These are phyloP conservation scores for Chironomus tepperi DNA, from an alignment of 1,140 invertebrate genomes.

Conservation along the genomic window DNA sequence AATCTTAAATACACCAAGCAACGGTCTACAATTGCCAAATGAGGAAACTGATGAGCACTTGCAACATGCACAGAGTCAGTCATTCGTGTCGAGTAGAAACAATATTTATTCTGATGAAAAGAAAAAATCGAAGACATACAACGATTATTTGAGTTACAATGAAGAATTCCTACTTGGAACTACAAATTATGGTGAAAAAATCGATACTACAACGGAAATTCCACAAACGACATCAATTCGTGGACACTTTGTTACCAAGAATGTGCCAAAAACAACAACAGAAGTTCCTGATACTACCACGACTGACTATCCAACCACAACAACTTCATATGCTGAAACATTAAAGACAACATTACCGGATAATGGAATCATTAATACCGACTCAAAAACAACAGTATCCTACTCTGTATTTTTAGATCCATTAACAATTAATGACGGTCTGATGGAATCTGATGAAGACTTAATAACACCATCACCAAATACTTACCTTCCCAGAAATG, in stretches of 20 bases:
- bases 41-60: conserved; percentile 34
- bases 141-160: conserved; percentile 43
- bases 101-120: conserved; percentile 30
- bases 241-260: conserved; percentile 25
- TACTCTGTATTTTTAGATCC: conserved; percentile 57
- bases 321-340: conserved; percentile 32
- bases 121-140: conserved; percentile 34
- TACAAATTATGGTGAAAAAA: background rate
- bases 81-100: conserved; percentile 35
- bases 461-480: conserved; percentile 30
- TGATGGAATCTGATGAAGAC: conserved; percentile 40
- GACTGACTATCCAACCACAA: conserved; percentile 31
- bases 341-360: conserved; percentile 37
- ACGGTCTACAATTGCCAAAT: conserved; percentile 33
- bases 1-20: background rate
- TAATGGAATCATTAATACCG: conserved; percentile 34
- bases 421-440: conserved; percentile 57
- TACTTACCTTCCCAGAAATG: conserved; percentile 29
- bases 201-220: background rate
- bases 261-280: conserved; percentile 42
- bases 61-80: conserved; percentile 38
- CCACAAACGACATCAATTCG: background rate
- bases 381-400: conserved; percentile 38
- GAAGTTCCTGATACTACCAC: conserved; percentile 42
- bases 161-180: conserved; percentile 32